Base-by-base conservation (phyloP, 2,888 invertebrate species). In the Alsophila aescularia region DNA sequence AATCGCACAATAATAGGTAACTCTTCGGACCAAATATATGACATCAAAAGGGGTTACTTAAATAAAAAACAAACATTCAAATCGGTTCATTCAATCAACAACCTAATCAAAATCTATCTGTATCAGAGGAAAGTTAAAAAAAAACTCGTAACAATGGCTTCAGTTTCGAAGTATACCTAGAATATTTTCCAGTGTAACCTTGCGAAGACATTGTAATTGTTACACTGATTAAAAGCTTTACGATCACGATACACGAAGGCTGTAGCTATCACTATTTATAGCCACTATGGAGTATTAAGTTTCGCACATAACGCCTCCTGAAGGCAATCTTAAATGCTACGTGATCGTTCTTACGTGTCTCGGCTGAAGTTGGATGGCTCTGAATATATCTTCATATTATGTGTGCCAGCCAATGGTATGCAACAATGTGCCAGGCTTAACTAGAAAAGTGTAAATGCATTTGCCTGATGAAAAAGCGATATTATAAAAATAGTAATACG, bases 141-240 rank as follows among this genome's bases (percentile, higher is more conserved):
- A n/a, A n/a, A n/a, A n/a, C n/a, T n/a, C n/a, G n/a, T n/a, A n/a
- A n/a, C n/a, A n/a, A n/a, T n/a, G n/a, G n/a, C n/a, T n/a, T n/a
- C n/a, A n/a, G n/a, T n/a, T n/a, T n/a, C n/a, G n/a, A 31, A 2
- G 7, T 5, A 8, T 5, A 14, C 18, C 24, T 40, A 40, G 10
- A 13, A 34, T 34, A 43, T 21, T 21, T 7, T 21, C 8, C 27
- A 42, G 8, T n/a, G 27, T 8, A 48, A 52, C 57, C 62, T 60
- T 64, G 60, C n/a, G 41, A 69, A 67, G 64, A 73, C 64, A 73
- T 71, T 62, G 71, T 80, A 81, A 83, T 81, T 79, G 77, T 75
- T 69, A 70, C 64, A 69, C 75, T 79, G 79, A 83, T 81, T 79
- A 75, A n/a, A 77, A 75, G 68, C 69, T 71, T 83, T 82, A 83